Percentiles rank a stretch among this genome's conserved stretches.
These are phyloP conservation scores for Grapholita molesta DNA, from an alignment of 1,140 invertebrate genomes.

Conservation along the genomic window DNA sequence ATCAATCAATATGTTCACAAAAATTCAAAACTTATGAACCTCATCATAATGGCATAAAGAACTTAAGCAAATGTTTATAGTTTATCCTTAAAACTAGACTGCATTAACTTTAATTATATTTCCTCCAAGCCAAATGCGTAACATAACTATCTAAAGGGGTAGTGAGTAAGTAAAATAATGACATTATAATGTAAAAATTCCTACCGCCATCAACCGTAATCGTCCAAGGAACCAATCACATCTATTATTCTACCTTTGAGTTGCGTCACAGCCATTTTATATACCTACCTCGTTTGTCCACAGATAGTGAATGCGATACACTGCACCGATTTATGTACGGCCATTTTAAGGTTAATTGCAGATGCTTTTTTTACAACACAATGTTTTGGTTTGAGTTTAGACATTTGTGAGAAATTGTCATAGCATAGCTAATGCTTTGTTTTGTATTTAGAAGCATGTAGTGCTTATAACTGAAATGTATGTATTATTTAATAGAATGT, in stretches of 20 bases:
- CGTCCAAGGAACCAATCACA: not conserved
- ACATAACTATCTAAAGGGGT: not conserved
- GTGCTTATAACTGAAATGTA: no score
- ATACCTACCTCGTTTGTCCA: not conserved
- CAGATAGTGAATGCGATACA: conserved; percentile 34
- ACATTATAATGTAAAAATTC: conserved; percentile 13
- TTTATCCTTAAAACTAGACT: not conserved
- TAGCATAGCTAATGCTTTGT: no score
- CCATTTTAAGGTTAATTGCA: not conserved
- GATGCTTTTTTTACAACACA: not conserved
- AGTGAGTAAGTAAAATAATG: conserved; percentile 1
- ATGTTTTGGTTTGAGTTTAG: not conserved
- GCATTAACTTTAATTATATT: not conserved
- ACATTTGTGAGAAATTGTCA: no score
- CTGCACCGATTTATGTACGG: not conserved
- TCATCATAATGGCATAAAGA: not conserved
- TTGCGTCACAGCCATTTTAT: conserved; percentile 9
- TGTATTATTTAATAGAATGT: no score
- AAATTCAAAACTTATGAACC: no score
- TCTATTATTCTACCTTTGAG: conserved; percentile 1
- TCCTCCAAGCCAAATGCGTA: not conserved
- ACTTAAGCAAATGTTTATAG: not conserved
- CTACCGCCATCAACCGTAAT: not conserved
- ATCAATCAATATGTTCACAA: no score
- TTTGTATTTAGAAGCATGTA: no score